These are phyloP conservation scores for Phoxinus dragarum DNA, from an alignment of 2,797 vertebrate genomes.

Conservation along the genomic window DNA sequence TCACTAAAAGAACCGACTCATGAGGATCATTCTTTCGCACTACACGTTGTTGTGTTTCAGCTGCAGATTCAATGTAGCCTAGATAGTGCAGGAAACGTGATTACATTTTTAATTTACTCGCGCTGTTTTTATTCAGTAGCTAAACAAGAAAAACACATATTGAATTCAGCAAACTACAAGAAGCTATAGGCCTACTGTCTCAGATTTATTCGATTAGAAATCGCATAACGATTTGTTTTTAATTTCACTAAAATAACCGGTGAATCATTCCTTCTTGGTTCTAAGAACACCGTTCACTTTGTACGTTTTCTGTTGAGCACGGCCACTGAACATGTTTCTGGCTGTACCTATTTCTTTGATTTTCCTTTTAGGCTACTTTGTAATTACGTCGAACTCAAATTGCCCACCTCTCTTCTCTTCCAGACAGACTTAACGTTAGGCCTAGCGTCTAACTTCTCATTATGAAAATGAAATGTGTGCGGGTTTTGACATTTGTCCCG, in stretches of 20 bases:
- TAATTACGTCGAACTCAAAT: not conserved
- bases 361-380: not conserved
- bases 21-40: not conserved
- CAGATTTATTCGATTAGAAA: not conserved
- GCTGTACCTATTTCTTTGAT: not conserved
- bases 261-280: not conserved
- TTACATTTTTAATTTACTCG: not conserved
- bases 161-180: not conserved
- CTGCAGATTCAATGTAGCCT: not conserved
- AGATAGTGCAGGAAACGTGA: not conserved
- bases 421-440: not conserved
- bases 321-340: not conserved
- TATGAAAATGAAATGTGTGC: not conserved
- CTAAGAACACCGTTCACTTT: not conserved
- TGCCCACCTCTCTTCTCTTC: not conserved
- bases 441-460: not conserved
- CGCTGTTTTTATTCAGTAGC: not conserved
- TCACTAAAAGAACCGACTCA: not conserved
- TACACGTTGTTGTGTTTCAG: not conserved
- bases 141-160: not conserved
- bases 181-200: not conserved
- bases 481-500: conserved; percentile 12
- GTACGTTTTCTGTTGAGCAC: not conserved
- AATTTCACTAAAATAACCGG: not conserved
- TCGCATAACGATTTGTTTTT: not conserved